Base-by-base conservation (phyloP, 2,888 invertebrate species). In the Minunthozetes semirufus region DNA sequence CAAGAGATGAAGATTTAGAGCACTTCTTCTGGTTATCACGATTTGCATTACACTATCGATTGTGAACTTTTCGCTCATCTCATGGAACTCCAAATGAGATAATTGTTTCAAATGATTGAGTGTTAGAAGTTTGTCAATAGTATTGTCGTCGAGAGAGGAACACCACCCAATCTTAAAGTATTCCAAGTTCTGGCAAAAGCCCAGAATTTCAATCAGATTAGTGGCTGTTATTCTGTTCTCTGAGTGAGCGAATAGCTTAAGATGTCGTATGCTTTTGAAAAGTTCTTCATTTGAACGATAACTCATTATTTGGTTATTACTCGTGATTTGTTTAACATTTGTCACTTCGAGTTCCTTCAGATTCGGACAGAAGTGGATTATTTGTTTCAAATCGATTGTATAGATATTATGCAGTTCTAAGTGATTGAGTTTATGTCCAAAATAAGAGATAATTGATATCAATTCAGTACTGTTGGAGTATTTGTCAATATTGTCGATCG, bases 371-470 rank as follows among this genome's bases (percentile, higher is more conserved):
- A 56, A 25, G 3, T n/a, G 9, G 13, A 11, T 56, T 56, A 56
- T 56, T 11, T 56, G 25, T 25, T 19, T 56, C 25, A 56, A 56
- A 25, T 56, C 56, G 2, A 56, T 56, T 9, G 25, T 22, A 56
- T 17, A 56, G 11, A 56, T 56, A 56, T 56, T 56, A 56, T 56
- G 56, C 13, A 56, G 22, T 56, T 56, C 56, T 19, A 56, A 25
- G 22, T 56, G 56, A 56, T 56, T 25, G 19, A 56, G 56, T 56
- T 56, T 56, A 56, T 56, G 56, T 17, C 56, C 56, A 56, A 56
- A 25, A 22, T 56, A 6, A 13, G 22, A 11, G 25, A 56, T 56
- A 56, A 56, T 25, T 2, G 11, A 1, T 9, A 17, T 25, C 56
- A 56, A 56, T n/a, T 56, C 9, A 25, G 3, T n/a, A 22, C 25